A percentile compares a stretch with the other conserved stretches of the same genome.
Conservation (phyloP, 2,888 invertebrate genomes). For the Oasisia sp. region DNA sequence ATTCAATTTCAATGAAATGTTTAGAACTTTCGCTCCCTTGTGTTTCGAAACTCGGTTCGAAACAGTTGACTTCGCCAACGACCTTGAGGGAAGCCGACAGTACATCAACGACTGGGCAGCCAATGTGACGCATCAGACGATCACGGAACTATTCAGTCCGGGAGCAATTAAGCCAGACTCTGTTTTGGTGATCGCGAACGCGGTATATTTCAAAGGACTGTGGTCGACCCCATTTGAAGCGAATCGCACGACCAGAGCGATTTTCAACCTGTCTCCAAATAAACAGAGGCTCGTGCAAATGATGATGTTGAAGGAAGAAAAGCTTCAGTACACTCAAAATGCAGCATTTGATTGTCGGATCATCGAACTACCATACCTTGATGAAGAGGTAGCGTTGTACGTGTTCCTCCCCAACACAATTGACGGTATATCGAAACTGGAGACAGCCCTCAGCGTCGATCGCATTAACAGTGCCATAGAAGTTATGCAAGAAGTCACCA, state of each 20-base stretch:
- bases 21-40: too few relatives aligned
- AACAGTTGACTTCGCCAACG: slow-evolving; percentile 40
- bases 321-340: slow-evolving; percentile 69
- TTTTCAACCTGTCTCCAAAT: too few relatives aligned
- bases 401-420: slow-evolving; percentile 52
- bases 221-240: slow-evolving; percentile 69
- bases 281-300: slow-evolving; percentile 68
- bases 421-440: slow-evolving; percentile 44
- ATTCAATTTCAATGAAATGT: too few relatives aligned
- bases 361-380: slow-evolving; percentile 77
- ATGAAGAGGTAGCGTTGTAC: slow-evolving; percentile 52
- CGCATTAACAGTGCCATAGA: background rate
- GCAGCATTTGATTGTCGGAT: slow-evolving; percentile 79
- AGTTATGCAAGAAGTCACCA: slow-evolving; percentile 17
- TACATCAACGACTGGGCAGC: slow-evolving; percentile 86
- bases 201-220: slow-evolving; percentile 68
- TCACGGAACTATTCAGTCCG: slow-evolving; percentile 78
- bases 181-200: slow-evolving; percentile 66
- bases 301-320: slow-evolving; percentile 73
- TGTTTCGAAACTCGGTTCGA: too few relatives aligned
- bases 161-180: slow-evolving; percentile 61
- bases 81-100: slow-evolving; percentile 59
- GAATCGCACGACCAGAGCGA: too few relatives aligned
- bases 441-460: slow-evolving; percentile 23
- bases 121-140: slow-evolving; percentile 82